Percentiles rank a stretch among this genome's conserved stretches.
phyloP scores from a whole-genome alignment of 2,113 vertebrate species.

The Perca flavescens region DNA sequence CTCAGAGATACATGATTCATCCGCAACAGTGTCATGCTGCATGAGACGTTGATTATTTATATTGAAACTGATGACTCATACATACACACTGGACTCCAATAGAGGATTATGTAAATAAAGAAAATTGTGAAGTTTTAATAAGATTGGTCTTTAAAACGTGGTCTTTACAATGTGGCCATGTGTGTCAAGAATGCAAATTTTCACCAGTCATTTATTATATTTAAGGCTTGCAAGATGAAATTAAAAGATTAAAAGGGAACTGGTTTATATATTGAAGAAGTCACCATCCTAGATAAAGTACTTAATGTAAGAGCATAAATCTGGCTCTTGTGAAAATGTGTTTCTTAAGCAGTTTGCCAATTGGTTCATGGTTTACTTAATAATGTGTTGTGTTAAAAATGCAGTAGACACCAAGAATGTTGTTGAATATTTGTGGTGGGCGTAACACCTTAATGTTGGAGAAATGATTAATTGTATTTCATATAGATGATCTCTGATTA shows the following conservation, averaged over 20 bases:
- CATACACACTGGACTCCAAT: slow-evolving; percentile 11
- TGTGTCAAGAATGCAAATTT: slow-evolving; percentile 31
- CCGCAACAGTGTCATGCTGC: background rate
- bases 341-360: background rate
- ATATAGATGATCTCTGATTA: background rate
- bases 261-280: slow-evolving; percentile 14
- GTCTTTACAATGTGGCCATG: slow-evolving; percentile 29
- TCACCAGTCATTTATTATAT: background rate
- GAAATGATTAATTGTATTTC: background rate
- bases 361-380: background rate
- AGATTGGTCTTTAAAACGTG: slow-evolving; percentile 34
- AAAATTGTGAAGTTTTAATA: slow-evolving; percentile 39
- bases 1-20: slow-evolving; percentile 32
- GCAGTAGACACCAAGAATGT: background rate
- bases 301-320: slow-evolving; percentile 27
- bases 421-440: background rate
- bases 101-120: slow-evolving; percentile 51
- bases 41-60: slow-evolving; percentile 32
- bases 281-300: slow-evolving; percentile 9
- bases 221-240: slow-evolving; percentile 3
- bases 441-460: background rate
- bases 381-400: background rate
- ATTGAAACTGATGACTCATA: slow-evolving; percentile 56
- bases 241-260: slow-evolving; percentile 29
- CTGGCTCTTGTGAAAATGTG: background rate